Base-by-base conservation (phyloP, 2,113 vertebrate genomes). In the Amazona vittata region DNA sequence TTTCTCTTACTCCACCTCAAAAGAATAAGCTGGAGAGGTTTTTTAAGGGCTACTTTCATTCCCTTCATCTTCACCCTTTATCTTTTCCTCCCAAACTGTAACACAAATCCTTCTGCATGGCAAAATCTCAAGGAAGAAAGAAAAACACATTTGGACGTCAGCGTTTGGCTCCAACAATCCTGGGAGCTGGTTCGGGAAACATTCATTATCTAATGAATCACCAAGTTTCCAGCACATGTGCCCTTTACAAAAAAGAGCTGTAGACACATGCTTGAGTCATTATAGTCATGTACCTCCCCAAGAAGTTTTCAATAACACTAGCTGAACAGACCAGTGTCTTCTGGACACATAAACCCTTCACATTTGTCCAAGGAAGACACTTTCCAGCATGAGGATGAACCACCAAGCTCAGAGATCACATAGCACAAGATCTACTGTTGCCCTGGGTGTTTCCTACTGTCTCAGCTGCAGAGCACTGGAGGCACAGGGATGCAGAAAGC, bases 161-260 rank as follows among this genome's bases (percentile, higher is more conserved):
- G 57, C 20, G 69, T 75, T 93, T 0, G 5, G 94, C 86, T 93
- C 91, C 89, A 95, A 69, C 89, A 91, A 87, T 96, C 81, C 91
- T 94, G 91, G 83, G 91, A 97, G 91, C 60, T 74, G 67, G 80
- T 71, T 91, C 65, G 94, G 93, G 86, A 89, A 95, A 91, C 4
- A 88, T 65, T 46, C 64, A 75, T 91, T 89, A 94, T 91, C 83
- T 93, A 78, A 91, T 94, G 95, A 96, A 95, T 96, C 94, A 97
- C 83, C 83, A 64, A 65, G 69, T 95, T 94, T 94, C 95, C 96
- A 97, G 93, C 26, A 64, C 46, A 78, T 69, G 92, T 83, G 69
- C 92, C 81, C 80, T 84, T 94, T 84, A 93, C 47, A 55, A 47
- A 97, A 60, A 33, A 86, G 79, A 90, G 83, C 71, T 85, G 37